These are phyloP conservation scores for Hydrochoerus hydrochaeris DNA, from an alignment of 2,113 vertebrate genomes.

Conservation along the genomic window DNA sequence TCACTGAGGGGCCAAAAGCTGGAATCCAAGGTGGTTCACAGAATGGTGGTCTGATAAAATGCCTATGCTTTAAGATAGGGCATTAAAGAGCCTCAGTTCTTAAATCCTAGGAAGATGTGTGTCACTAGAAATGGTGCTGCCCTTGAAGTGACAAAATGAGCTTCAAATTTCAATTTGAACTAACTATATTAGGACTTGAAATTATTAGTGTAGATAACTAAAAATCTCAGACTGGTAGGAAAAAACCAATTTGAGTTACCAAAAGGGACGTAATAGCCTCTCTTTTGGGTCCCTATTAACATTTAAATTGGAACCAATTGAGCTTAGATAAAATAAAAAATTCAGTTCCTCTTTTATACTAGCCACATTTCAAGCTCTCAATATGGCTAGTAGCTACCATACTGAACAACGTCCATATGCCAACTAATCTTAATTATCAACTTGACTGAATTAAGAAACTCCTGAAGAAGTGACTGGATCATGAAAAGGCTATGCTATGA, in stretches of 20 bases:
- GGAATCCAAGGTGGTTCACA: not conserved
- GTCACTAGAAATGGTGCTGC: not conserved
- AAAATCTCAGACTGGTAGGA: not conserved
- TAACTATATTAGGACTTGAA: conserved; percentile 8
- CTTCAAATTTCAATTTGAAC: not conserved
- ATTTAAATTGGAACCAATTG: conserved; percentile 42
- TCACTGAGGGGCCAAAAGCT: not conserved
- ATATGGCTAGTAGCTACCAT: not conserved
- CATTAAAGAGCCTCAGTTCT: not conserved
- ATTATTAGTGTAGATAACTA: not conserved
- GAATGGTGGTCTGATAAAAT: not conserved
- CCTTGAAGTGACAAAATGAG: not conserved
- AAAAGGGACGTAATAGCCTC: not conserved
- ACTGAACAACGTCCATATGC: not conserved
- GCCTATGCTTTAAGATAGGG: not conserved
- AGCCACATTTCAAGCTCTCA: not conserved
- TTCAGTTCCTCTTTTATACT: not conserved
- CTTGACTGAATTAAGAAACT: not conserved
- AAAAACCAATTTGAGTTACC: conserved; percentile 27
- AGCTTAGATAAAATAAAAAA: not conserved
- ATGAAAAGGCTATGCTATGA: not conserved
- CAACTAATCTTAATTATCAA: not conserved
- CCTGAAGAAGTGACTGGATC: not conserved
- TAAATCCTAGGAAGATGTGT: not conserved
- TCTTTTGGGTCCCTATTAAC: not conserved